Evolutionary conservation across 2,888 invertebrate genomes (phyloP), one percentile per base, ranked within the genome.

Genomic region (Apamea monoglypha): DNA sequence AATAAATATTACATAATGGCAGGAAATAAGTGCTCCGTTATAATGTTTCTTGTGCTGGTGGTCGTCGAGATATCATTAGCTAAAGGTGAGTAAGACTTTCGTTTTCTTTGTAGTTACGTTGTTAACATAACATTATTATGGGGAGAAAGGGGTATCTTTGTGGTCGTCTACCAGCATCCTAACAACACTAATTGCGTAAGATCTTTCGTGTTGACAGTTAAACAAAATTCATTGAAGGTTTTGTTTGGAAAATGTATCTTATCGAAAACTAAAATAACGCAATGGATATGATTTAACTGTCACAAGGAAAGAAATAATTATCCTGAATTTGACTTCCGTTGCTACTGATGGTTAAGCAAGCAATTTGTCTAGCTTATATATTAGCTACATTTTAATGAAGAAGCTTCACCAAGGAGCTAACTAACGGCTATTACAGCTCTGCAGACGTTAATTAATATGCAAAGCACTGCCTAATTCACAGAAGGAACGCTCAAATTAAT

Each of bases 51-150:
- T 40, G 76, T 86, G 78, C n/a, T 85, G 74, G 36, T 83, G 61
- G 69, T 82, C 61, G 74, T 82, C 47, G 84, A 85, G 56, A 18
- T 82, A 25, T 84, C 86, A 74, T 87, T 84, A 76, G 81, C 71
- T 56, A 83, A 78, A 86, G 86, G 91, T 90, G 68, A 86, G 90
- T 74, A 16, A 1, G 18, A 77, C 77, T 87, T 87, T 88, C 81
- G 74, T 87, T 59, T 80, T 78, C 14, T 63, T 77, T 78, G 47
- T 44, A n/a, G 59, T 47, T 71, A 7, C 14, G 12, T 71, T 68
- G 21, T 63, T 64, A 67, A 64, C 32, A 36, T 66, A 67, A 71
- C 44, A 6, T 72, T 67, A 14, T 68, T 71, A 75, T 77, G 40
- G 40, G 40, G 53, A 25, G 25, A 56, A 66, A 61, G 61, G 61